phyloP scores from a whole-genome alignment of 2,888 invertebrate species.

The Trichacis sp. region DNA sequence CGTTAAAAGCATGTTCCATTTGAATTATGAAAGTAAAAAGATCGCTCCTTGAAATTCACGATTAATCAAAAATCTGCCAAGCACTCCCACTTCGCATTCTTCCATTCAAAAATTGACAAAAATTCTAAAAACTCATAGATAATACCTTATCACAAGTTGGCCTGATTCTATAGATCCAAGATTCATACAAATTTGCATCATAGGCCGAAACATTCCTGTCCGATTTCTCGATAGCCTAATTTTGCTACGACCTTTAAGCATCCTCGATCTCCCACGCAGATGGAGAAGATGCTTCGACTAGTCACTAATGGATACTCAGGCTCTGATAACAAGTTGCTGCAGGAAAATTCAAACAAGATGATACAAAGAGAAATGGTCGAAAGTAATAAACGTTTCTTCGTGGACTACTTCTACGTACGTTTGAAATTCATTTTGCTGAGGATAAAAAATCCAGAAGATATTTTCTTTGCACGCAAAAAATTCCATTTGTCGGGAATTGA shows the following conservation, averaged over 20 bases:
- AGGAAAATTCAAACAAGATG: conserved; percentile 16
- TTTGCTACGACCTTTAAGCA: neutral
- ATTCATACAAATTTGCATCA: no score
- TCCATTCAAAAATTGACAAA: no score
- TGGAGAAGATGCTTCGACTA: neutral
- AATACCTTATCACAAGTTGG: no score
- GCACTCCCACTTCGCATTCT: no score
- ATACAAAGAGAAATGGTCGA: conserved; percentile 38
- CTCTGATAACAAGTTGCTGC: conserved; percentile 25
- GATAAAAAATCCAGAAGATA: no score
- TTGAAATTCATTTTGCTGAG: no score
- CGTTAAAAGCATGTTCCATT: conserved; percentile 55
- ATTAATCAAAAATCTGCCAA: neutral
- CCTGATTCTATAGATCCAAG: no score
- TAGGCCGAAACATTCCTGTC: no score
- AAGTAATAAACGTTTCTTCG: conserved; percentile 18
- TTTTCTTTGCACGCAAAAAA: no score
- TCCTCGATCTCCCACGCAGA: neutral
- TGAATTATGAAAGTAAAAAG: conserved; percentile 51
- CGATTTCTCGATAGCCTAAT: no score
- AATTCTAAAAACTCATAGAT: no score
- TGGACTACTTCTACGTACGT: conserved; percentile 34
- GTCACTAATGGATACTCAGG: neutral
- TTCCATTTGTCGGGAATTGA: no score
- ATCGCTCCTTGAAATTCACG: conserved; percentile 19